Base-by-base conservation (phyloP, 2,888 invertebrate species). In the Netelia inedita region DNA sequence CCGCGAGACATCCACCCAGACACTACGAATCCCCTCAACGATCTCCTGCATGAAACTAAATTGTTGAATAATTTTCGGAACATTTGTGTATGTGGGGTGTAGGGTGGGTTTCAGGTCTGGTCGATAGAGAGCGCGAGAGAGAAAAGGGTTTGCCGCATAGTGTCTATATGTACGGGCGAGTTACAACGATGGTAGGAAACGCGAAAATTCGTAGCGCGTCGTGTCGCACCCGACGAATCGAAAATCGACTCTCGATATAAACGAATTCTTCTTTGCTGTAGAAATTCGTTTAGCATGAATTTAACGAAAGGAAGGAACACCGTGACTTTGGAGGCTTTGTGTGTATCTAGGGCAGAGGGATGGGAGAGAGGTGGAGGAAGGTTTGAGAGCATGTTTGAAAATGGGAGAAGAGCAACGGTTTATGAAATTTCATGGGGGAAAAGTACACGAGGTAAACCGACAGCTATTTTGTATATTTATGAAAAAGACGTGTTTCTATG, bases 21-120 rank as follows among this genome's bases (percentile, higher is more conserved):
- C 69, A 80, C 72, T 73, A 23, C 68, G 68, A 73, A 78, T 46
- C 71, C 72, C 73, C 75, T 72, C 75, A 46, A 23, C 74, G 28
- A 65, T 71, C 79, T 72, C 66, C 75, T 43, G 68, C 82, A 73
- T 79, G 66, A 79, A 85, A 82, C 85, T 82, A 82, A 82, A 85
- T 85, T 85, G 85, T 85, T 85, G 82, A 79, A 85, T 85, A 79
- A 85, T 85, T 85, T 85, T 85, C 28, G 63, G 35, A 71, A 72
- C 82, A 82, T 75, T 73, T 79, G 65, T 66, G 23, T 53, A n/a
- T n/a, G 21, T 28, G 35, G n/a, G 10, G 53, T 19, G 61, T 23
- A 28, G 9, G 35, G 53, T 46, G 28, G 21, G 55, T 9, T 16
- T 71, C 35, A 41, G 57, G 53, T 2, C 79, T 16, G 74, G 65